Evolutionary conservation across 64 coral and sea anemone species (phyloP), one percentile per base, ranked within the genome.

Genomic region (Stichodactyla helianthus): DNA sequence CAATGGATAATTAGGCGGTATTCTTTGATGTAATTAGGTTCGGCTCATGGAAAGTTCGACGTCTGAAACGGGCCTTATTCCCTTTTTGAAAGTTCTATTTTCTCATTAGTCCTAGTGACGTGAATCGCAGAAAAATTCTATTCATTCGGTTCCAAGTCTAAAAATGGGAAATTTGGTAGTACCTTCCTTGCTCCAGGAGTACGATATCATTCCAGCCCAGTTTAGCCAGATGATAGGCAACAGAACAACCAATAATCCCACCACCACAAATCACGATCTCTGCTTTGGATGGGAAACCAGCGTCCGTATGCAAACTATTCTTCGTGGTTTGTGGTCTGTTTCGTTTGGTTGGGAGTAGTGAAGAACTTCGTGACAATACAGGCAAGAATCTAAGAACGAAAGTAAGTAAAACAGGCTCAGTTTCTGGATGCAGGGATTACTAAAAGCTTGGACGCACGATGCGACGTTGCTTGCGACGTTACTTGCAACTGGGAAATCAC

Each of bases 181-280:
- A 98, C 95, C 87, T 93, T 91, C 95, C 95, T 83, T 98, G 95
- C 26, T 98, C 95, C 25, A 98, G 58, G 4, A 98, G 74, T 2
- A 94, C 15, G 3, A 98, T 58, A 91, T 98, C 92, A 20, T 91
- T 92, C 95, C 89, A 98, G 51, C 95, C 95, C 79, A 93, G 86
- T 79, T 98, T 98, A 52, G 95, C 85, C 10, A 98, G 84, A 79
- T 98, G 95, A 44, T 98, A 98, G 10, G 95, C 95, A 18, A 94
- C 95, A 14, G 95, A 93, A 59, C 92, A 94, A 5, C 95, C 95
- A 35, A 94, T 71, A 10, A 98, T 80, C 6, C 95, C 95, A 74
- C 95, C 95, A 16, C 95, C 95, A 87, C 92, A 98, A 82, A 98
- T 67, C 15, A 94, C 89, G 55, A 98, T 74, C 62, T 95, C 82